Conservation (phyloP, 2,888 invertebrate species). For the Arctia plantaginis region DNA sequence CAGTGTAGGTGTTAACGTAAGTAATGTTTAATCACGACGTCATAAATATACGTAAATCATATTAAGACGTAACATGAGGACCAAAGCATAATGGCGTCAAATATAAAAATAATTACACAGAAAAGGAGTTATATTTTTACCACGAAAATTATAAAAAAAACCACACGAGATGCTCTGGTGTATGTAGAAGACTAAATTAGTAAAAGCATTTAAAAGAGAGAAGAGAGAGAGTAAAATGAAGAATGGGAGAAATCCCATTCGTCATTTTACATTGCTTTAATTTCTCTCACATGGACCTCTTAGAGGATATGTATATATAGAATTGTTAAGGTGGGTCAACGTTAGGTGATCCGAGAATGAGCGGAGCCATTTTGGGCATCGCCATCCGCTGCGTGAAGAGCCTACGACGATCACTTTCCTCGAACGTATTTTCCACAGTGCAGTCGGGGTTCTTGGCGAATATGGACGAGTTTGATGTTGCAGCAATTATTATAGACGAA, state of each 20-base stretch:
- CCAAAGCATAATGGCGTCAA: background rate
- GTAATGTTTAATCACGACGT: background rate
- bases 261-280: too few species aligned
- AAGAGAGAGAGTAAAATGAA: background rate
- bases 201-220: background rate
- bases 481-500: too few species aligned
- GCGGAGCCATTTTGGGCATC: too few species aligned
- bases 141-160: background rate
- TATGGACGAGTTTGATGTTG: too few species aligned
- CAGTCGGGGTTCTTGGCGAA: too few species aligned
- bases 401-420: too few species aligned
- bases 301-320: background rate
- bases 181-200: background rate
- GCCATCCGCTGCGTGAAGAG: too few species aligned
- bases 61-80: background rate
- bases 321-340: too few species aligned
- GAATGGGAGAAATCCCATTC: too few species aligned
- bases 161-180: background rate
- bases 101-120: background rate
- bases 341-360: too few species aligned
- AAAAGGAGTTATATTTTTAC: background rate
- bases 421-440: too few species aligned
- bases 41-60: background rate
- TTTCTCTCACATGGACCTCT: background rate
- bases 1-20: conserved; percentile 10